A percentile compares a stretch with the other conserved stretches of the same genome.
These are phyloP conservation scores for Malurus elegans DNA, from an alignment of 2,113 vertebrate species.

Conservation along the genomic window DNA sequence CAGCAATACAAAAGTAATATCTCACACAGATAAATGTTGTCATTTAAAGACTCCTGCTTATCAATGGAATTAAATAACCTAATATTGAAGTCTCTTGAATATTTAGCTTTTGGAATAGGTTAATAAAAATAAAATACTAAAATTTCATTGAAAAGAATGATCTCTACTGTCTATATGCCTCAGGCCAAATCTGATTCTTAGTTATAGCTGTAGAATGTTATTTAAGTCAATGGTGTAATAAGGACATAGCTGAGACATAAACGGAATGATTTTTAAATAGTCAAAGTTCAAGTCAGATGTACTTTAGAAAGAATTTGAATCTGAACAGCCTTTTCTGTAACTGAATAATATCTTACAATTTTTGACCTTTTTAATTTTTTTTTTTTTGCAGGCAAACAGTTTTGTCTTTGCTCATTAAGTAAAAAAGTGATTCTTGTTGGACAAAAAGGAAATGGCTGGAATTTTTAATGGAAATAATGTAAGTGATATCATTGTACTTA, in stretches of 20 bases:
- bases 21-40: neutral
- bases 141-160: neutral
- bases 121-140: neutral
- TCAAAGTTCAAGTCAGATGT: neutral
- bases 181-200: neutral
- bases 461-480: neutral
- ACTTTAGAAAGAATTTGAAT: neutral
- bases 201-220: neutral
- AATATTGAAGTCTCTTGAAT: neutral
- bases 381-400: neutral
- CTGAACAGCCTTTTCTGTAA: neutral
- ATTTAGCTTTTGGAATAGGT: neutral
- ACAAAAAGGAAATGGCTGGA: neutral
- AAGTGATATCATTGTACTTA: slow-evolving; percentile 20
- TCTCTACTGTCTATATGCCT: neutral
- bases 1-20: neutral
- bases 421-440: neutral
- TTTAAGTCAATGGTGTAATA: neutral
- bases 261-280: neutral
- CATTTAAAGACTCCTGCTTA: neutral
- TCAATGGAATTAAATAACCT: neutral
- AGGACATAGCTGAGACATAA: neutral
- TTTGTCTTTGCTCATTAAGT: neutral
- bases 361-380: neutral
- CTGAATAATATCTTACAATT: neutral